phyloP scores from a whole-genome alignment of 2,113 vertebrate genomes.

The Microcebus griseorufus region DNA sequence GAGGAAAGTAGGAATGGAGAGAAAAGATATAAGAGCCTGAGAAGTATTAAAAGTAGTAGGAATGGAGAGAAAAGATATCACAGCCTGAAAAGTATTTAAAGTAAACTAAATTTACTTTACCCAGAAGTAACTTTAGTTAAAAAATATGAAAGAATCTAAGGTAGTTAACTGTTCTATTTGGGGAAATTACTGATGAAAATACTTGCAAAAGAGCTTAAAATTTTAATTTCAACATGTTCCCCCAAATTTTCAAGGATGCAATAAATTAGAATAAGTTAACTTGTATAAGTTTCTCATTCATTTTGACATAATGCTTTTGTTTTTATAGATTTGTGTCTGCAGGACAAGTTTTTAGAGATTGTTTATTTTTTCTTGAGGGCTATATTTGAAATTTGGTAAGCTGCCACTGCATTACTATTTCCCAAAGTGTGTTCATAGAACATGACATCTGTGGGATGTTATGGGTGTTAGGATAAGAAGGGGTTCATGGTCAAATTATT shows the following conservation, averaged over 20 bases:
- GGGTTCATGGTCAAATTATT: not conserved
- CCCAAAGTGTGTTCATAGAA: not conserved
- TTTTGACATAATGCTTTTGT: constrained; percentile 1
- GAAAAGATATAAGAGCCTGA: not conserved
- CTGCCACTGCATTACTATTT: not conserved
- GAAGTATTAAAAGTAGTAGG: not conserved
- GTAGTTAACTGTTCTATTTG: not conserved
- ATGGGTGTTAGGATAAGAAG: not conserved
- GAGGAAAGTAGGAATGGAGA: not conserved
- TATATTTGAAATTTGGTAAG: not conserved
- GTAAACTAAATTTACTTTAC: too few species aligned
- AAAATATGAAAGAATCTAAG: not conserved
- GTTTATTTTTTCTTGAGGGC: not conserved
- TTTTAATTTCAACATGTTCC: not conserved
- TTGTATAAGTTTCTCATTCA: not conserved
- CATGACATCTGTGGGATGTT: not conserved
- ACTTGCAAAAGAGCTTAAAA: not conserved
- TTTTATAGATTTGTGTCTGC: not conserved
- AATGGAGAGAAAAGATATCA: too few species aligned
- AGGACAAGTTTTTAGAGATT: not conserved
- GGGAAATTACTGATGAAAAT: not conserved
- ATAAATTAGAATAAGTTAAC: not conserved
- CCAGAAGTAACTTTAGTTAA: not conserved
- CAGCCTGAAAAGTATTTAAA: not conserved
- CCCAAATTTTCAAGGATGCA: not conserved